Base-by-base conservation (phyloP, 2,888 invertebrate genomes). In the Dendrolimus houi region DNA sequence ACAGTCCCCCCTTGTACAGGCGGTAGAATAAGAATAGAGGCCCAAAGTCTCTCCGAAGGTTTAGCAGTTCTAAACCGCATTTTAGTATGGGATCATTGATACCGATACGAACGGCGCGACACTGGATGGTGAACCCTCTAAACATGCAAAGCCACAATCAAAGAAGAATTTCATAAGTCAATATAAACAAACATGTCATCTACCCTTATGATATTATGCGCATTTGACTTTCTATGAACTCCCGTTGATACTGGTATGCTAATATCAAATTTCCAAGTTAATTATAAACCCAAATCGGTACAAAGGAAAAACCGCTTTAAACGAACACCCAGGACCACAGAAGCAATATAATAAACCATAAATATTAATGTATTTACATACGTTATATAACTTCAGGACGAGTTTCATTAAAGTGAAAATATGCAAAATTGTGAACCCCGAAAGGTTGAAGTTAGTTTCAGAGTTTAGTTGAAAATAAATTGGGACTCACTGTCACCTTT, bases 291-390 rank as follows among this genome's bases (percentile, higher is more conserved):
- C 61, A 62, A 68, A 68, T 68, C 64, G 63, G 66, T 68, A 70
- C 65, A 74, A 73, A 74, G 68, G 64, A 66, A 57, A 60, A 59
- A 40, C 60, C 58, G 60, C 65, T 63, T 62, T 56, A 58, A 59
- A 59, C 59, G 57, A 58, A 67, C 58, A 57, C 56, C 52, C 56
- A 55, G 54, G 42, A 58, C 59, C 61, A 66, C 65, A 66, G 74
- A 72, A 64, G 76, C 68, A 71, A 76, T 77, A 74, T 83, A 79
- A 81, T 83, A 73, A 79, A 72, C 74, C 74, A 84, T 86, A 81
- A 83, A 86, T 85, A 85, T 85, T 83, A 77, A 86, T 83, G 71
- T 69, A 74, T 71, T 72, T 71, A 67, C 71, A 70, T 62, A 56
- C 57, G 29, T 29, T 29, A 57, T 55, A 42, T 58, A 71, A 66